A percentile compares a stretch with the other conserved stretches of the same genome.
phyloP scores from a whole-genome alignment of 2,113 vertebrate species.

The Hippopotamus amphibius region DNA sequence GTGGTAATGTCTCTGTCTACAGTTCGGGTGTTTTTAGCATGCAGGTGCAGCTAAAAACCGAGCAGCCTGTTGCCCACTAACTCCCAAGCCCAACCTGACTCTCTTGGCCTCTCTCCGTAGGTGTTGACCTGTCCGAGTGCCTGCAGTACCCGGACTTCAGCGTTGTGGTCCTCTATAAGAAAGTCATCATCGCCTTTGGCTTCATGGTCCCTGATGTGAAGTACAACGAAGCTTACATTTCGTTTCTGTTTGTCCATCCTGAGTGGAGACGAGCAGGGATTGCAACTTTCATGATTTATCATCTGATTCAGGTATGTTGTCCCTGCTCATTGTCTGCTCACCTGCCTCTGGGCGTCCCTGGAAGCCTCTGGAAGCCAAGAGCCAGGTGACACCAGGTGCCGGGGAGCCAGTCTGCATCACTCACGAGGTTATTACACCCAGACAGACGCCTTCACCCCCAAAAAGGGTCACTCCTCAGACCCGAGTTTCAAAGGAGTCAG shows the following conservation, averaged over 20 bases:
- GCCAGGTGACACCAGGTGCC: neutral
- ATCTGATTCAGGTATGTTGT: conserved; percentile 95
- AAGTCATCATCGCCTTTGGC: conserved; percentile 96
- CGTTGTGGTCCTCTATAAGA: conserved; percentile 97
- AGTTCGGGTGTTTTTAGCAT: conserved; percentile 38
- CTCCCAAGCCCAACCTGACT: neutral
- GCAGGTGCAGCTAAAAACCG: conserved; percentile 39
- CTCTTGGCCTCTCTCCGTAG: conserved; percentile 81
- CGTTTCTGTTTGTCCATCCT: conserved; percentile 97
- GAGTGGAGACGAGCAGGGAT: conserved; percentile 98
- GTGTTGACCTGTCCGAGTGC: conserved; percentile 97
- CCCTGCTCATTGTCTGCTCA: neutral
- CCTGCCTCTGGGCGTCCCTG: neutral
- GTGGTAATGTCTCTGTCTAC: conserved; percentile 30
- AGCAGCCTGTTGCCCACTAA: neutral
- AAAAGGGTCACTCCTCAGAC: neutral
- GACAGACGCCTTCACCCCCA: neutral
- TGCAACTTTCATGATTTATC: conserved; percentile 99
- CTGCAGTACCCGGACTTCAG: conserved; percentile 99
- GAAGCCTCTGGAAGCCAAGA: neutral
- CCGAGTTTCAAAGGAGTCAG: conserved; percentile 21
- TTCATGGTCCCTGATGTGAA: conserved; percentile 99
- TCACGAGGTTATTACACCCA: neutral
- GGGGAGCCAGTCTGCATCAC: neutral
- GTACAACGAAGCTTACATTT: conserved; percentile 99